These are phyloP conservation scores for Mus minutoides DNA, from an alignment of 2,797 vertebrate species.

Conservation along the genomic window DNA sequence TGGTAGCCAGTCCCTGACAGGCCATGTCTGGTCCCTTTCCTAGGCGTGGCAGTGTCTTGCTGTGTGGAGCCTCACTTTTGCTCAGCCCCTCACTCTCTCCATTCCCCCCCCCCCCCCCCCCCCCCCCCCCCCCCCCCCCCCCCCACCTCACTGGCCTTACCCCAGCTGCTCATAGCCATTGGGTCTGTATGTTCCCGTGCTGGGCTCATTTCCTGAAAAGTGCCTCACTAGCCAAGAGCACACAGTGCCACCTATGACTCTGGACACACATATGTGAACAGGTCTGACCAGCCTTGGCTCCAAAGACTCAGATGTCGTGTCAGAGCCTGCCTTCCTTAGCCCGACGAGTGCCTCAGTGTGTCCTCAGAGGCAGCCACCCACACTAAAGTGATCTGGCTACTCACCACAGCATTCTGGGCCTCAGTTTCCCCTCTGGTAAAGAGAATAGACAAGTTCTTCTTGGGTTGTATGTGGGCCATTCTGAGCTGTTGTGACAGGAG, in stretches of 20 bases:
- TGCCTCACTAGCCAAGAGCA: not conserved
- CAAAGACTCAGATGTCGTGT: accelerated
- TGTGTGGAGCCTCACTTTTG: not conserved
- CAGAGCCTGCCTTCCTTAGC: not conserved
- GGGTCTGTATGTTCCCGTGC: not conserved
- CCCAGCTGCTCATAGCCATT: not conserved
- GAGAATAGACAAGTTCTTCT: not conserved
- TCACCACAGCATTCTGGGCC: not conserved
- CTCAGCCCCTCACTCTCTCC: not conserved
- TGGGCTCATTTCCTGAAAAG: not conserved
- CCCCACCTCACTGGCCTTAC: too few relatives aligned
- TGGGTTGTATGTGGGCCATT: not conserved
- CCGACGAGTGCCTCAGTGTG: not conserved
- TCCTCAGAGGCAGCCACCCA: not conserved
- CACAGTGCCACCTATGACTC: not conserved
- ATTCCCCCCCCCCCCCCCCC: not conserved
- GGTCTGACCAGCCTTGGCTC: not conserved
- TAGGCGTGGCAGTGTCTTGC: accelerated
- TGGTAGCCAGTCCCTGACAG: not conserved
- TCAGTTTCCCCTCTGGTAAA: not conserved
- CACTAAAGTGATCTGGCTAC: not conserved
- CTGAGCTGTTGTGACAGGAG: not conserved
- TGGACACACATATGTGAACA: accelerated
- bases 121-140: too few relatives aligned
- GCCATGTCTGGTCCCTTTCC: not conserved